These are phyloP conservation scores for Ceyx cyanopectus DNA, from an alignment of 2,113 vertebrate species.

Conservation along the genomic window DNA sequence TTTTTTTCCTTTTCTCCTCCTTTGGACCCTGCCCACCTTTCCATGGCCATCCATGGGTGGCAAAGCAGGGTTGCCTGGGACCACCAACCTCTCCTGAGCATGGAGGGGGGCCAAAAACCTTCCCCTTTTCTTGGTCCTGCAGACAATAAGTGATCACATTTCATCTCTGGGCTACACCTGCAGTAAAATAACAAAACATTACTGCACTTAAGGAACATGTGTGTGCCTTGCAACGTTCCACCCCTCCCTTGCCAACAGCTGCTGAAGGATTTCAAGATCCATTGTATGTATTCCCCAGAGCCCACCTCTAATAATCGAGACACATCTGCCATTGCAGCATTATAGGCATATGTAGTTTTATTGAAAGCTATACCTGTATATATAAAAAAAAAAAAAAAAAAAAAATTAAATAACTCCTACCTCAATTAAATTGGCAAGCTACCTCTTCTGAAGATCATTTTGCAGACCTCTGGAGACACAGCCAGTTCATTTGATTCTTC, in stretches of 20 bases:
- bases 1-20: not conserved
- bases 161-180: constrained; percentile 75
- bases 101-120: constrained; percentile 20
- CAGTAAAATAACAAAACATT: constrained; percentile 77
- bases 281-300: constrained; percentile 82
- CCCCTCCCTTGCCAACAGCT: constrained; percentile 78
- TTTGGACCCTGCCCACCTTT: not conserved
- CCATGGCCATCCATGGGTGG: too few species aligned
- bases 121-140: constrained; percentile 62
- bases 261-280: constrained; percentile 80
- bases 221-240: constrained; percentile 72
- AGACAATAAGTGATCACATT: constrained; percentile 75
- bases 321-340: constrained; percentile 83
- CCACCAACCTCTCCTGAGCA: too few species aligned
- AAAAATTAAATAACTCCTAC: constrained; percentile 80
- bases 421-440: constrained; percentile 77
- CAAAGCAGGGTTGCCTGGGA: too few species aligned
- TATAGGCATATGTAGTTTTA: constrained; percentile 80
- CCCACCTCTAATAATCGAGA: constrained; percentile 83
- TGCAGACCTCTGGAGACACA: constrained; percentile 64
- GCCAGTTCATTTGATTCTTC: constrained; percentile 65
- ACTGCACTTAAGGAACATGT: constrained; percentile 76
- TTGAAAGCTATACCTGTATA: constrained; percentile 79
- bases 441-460: constrained; percentile 73
- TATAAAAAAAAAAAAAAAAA: not conserved